Conservation (phyloP, 2,797 vertebrate genomes). For the Micromesistius poutassou region DNA sequence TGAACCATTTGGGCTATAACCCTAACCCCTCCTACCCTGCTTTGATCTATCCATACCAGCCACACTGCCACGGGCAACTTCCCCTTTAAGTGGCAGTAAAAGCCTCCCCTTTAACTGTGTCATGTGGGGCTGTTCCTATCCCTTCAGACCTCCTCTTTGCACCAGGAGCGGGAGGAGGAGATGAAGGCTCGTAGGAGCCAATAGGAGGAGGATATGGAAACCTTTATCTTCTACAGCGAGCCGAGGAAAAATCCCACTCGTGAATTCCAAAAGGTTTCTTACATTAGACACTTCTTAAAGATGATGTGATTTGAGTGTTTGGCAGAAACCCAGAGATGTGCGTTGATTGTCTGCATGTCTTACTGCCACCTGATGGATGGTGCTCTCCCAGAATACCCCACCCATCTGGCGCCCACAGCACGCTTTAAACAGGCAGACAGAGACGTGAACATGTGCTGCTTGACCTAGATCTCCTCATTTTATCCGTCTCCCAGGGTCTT, state of each 20-base stretch:
- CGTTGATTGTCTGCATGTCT: neutral
- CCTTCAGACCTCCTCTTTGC: neutral
- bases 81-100: neutral
- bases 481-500: neutral
- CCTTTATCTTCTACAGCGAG: neutral
- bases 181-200: constrained; percentile 10
- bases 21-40: neutral
- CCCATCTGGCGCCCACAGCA: neutral
- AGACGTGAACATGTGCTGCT: neutral
- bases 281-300: too few relatives aligned
- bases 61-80: neutral
- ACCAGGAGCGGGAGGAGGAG: constrained; percentile 8
- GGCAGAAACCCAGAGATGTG: neutral
- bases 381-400: neutral
- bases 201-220: constrained; percentile 23
- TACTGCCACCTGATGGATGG: neutral
- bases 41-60: neutral
- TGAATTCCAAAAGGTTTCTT: too few relatives aligned
- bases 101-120: neutral
- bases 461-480: neutral
- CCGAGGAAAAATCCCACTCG: neutral
- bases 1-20: neutral
- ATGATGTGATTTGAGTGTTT: neutral
- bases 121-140: neutral
- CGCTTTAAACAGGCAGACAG: neutral